Evolutionary conservation across 2,888 invertebrate species (phyloP), one percentile per base, ranked within the genome.

Genomic region (Monoplex corrugatus): DNA sequence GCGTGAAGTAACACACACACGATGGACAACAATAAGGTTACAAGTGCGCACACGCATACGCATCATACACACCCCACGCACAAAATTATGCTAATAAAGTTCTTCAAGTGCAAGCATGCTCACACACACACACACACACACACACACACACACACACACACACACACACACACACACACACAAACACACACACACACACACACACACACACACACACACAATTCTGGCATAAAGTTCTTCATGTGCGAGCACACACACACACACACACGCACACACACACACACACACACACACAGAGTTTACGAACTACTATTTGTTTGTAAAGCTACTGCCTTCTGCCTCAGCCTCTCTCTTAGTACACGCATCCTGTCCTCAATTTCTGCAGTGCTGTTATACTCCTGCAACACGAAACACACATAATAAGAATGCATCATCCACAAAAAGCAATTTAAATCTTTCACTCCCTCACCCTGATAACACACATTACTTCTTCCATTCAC

Each of bases 311-410:
- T 57, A 8, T n/a, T n/a, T 68, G 68, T 23, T n/a, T 8, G 6
- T n/a, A 68, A 28, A 6, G 23, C 28, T 68, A 8, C 23, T 23
- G 35, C 10, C 84, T 83, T 50, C 28, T 83, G 50, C 50, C 23
- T 57, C 84, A 84, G 38, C 57, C 57, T 78, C 40, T 82, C 45
- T 44, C 35, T 87, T 38, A 91, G 85, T 16, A 83, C 86, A 6
- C 57, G 38, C 32, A 90, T 90, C 38, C 87, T 80, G 35, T 89
- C 86, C 32, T 88, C 87, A 38, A 89, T 89, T 50, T 91, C 89
- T 63, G 86, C 83, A 8, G 90, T 86, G 32, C 45, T 90, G 40
- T 87, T 82, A 45, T 88, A 82, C 44, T 75, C 88, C 89, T 90
- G 87, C 23, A 75, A 75, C 5, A 78, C 32, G 40, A 44, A n/a